Evolutionary conservation across 2,113 vertebrate species (phyloP), one percentile per base, ranked within the genome.

Genomic region (Lichenostomus cassidix): DNA sequence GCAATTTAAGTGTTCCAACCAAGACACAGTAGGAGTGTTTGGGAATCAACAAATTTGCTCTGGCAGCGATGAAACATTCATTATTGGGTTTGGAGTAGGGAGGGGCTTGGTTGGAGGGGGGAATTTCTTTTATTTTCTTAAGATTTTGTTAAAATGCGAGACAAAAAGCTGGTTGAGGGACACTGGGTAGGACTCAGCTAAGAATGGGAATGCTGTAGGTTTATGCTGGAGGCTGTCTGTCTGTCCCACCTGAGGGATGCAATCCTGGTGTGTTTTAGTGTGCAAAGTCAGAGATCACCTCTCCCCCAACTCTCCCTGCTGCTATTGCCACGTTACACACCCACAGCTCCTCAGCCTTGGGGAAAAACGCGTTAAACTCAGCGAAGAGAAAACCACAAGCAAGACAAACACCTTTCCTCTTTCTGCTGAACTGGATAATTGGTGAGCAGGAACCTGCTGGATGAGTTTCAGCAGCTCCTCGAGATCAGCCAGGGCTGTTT

Each of bases 391-490:
- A 77, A 91, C 10, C 18, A 59, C 39, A 83, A 78, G 64, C 85
- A 89, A 44, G 83, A 96, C 75, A 95, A 97, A 80, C 81, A 90
- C 90, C 89, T 96, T 95, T 97, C 82, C 50, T 94, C 78, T 84
- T 94, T 95, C 95, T 95, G 93, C 90, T 87, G 81, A 92, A 79
- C 77, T 91, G 91, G 81, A 50, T 96, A 96, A 97, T 96, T 91
- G 75, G 75, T 87, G 87, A 92, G 86, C 74, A 94, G 84, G 92
- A 96, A 96, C 92, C 83, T 96, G 93, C 93, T 58, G 55, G 92
- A 91, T 96, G 94, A 96, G 93, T 94, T 98, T 95, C 90, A 96
- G 90, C 92, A 96, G 90, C 87, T 93, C 81, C 89, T 59, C 28
- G 29, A 90, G 90, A 87, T 87, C 84, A 92, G 65, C 74, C 79